Evolutionary conservation across 2,113 vertebrate species (phyloP), one percentile per base, ranked within the genome.

Genomic region (Thalassoma bifasciatum): DNA sequence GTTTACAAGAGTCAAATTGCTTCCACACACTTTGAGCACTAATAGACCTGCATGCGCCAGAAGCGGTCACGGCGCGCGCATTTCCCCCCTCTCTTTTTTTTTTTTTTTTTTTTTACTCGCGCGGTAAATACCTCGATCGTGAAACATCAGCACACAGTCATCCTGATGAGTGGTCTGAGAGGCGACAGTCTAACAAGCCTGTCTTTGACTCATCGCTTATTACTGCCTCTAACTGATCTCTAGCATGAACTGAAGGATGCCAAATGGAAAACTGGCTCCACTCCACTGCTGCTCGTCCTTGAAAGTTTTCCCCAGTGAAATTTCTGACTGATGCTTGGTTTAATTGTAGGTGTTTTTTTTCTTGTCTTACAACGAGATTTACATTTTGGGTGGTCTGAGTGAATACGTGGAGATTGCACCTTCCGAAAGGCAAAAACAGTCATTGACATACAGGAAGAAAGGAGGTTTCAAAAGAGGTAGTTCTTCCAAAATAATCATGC

Each of bases 1-100:
- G 86, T 92, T 90, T 90, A 89, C 77, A 82, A 84, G 82, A 81
- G 67, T 88, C 51, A 90, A 89, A 93, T 88, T 85, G 91, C 84
- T 92, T 91, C 90, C 90, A 90, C 87, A 89, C 85, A 81, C 82
- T 90, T 83, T 72, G 46, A 69, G 86, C 53, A 49, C 52, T 59
- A 42, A 73, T 77, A 62, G 61, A 75, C 38, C 66, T 30, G 51
- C 16, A 46, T 19, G 17, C 8, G 72, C 71, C 76, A 79, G 44
- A 34, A 66, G 79, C n/a, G 54, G 81, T 79, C 79, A 70, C 46
- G 67, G 67, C 72, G 51, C 73, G 54, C n/a, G 54, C 65, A 50
- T 76, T 30, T n/a, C n/a, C n/a, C n/a, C n/a, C n/a, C n/a, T n/a
- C n/a, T n/a, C n/a, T n/a, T n/a, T n/a, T n/a, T n/a, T n/a, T n/a